A percentile compares a stretch with the other conserved stretches of the same genome.
phyloP scores from a whole-genome alignment of 2,888 invertebrate genomes.

The Drosophila borborema region DNA sequence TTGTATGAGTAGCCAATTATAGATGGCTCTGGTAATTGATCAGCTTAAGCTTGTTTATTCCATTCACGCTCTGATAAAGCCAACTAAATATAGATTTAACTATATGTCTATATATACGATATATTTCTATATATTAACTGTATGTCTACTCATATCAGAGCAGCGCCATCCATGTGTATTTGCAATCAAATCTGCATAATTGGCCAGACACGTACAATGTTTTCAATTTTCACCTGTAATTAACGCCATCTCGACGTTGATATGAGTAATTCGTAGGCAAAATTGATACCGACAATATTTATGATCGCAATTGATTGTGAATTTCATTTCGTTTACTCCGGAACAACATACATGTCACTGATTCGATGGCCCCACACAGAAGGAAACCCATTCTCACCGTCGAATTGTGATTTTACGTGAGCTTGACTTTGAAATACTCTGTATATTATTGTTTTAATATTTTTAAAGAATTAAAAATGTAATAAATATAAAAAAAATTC shows the following conservation, averaged over 20 bases:
- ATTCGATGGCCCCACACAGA: conserved; percentile 19
- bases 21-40: conserved; percentile 20
- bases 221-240: conserved; percentile 78
- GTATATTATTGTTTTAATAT: too few species aligned
- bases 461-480: too few species aligned
- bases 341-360: conserved; percentile 31
- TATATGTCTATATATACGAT: background rate
- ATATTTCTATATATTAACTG: background rate
- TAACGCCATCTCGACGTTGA: conserved; percentile 60
- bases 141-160: conserved; percentile 7
- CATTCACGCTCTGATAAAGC: conserved; percentile 73
- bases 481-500: too few species aligned
- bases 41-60: conserved; percentile 38
- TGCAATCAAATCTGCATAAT: conserved; percentile 71
- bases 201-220: conserved; percentile 68
- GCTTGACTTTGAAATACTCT: conserved; percentile 5
- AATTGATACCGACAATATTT: conserved; percentile 66
- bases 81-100: conserved; percentile 61
- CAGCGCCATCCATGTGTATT: conserved; percentile 45
- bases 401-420: background rate
- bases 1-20: background rate
- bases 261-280: conserved; percentile 58
- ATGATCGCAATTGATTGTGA: conserved; percentile 51
- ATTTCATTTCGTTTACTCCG: conserved; percentile 31
- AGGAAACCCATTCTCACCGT: background rate